These are phyloP conservation scores for Phenganax stokvisi DNA, from an alignment of 92 coral and sea anemone species.

Conservation along the genomic window DNA sequence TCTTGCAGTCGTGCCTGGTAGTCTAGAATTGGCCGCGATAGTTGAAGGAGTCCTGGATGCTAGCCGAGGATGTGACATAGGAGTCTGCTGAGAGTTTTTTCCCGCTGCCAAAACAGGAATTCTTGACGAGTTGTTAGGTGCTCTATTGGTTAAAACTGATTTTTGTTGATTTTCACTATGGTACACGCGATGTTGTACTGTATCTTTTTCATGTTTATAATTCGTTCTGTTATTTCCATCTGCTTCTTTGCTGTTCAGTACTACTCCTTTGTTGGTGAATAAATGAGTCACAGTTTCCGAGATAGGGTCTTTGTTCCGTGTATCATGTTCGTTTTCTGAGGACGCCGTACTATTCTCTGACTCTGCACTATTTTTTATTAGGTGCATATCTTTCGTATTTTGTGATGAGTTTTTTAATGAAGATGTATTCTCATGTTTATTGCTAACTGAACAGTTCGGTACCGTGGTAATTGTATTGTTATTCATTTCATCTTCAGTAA, in stretches of 20 bases:
- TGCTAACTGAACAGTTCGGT: not conserved
- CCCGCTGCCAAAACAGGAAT: constrained; percentile 22
- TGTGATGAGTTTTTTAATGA: not conserved
- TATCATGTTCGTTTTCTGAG: too few relatives aligned
- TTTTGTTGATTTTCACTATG: not conserved
- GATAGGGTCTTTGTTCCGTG: not conserved
- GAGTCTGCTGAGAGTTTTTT: constrained; percentile 12
- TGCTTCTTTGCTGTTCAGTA: not conserved
- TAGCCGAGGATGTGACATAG: constrained; percentile 5
- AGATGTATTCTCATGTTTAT: not conserved
- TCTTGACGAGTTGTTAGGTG: constrained; percentile 8
- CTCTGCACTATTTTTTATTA: not conserved
- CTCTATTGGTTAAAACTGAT: not conserved
- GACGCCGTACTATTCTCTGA: not conserved
- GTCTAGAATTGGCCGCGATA: constrained; percentile 6
- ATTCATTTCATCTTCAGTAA: not conserved
- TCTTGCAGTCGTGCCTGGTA: constrained; percentile 6
- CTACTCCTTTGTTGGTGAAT: constrained; percentile 22
- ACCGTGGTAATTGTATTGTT: not conserved
- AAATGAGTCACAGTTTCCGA: constrained; percentile 30
- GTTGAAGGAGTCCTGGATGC: constrained; percentile 12
- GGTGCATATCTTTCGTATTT: too few relatives aligned
- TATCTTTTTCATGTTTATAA: not conserved
- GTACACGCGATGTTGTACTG: constrained; percentile 22
- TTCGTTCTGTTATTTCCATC: not conserved